A percentile compares a stretch with the other conserved stretches of the same genome.
Evolutionary conservation across 2,888 invertebrate species (phyloP).

Genomic region (Ophioninae sp.): DNA sequence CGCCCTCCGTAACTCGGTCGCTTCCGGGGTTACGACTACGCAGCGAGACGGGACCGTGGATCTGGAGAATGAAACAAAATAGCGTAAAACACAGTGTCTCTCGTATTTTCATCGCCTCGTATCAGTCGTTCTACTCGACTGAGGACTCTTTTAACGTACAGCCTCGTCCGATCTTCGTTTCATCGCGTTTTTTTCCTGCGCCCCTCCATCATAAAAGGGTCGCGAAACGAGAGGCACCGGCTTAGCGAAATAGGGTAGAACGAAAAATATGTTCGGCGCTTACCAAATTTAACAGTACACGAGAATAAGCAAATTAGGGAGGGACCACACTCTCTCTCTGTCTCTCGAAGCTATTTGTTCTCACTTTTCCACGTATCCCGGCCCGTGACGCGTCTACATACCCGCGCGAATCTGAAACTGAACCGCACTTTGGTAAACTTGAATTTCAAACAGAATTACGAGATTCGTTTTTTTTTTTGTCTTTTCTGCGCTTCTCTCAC

Average conservation of each 20-base stretch:
- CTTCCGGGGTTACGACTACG: slow-evolving; percentile 32
- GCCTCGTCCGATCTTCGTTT: neutral
- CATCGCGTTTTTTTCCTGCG: neutral
- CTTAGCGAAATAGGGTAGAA: neutral
- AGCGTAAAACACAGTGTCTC: slow-evolving; percentile 22
- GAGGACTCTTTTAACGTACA: neutral
- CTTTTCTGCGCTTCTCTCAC: neutral
- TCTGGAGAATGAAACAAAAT: slow-evolving; percentile 55
- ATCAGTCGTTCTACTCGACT: neutral
- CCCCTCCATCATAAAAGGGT: neutral
- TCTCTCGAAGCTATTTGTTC: neutral
- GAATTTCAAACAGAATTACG: slow-evolving; percentile 39
- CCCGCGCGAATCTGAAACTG: slow-evolving; percentile 55
- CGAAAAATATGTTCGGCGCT: slow-evolving; percentile 16
- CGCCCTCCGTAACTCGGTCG: slow-evolving; percentile 19
- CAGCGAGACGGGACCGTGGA: slow-evolving; percentile 25
- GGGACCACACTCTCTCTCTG: neutral
- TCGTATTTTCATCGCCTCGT: neutral
- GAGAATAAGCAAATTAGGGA: neutral
- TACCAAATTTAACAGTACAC: slow-evolving; percentile 11
- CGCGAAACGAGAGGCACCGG: neutral
- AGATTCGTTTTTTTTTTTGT: neutral
- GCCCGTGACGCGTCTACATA: neutral
- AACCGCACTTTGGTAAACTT: slow-evolving; percentile 60
- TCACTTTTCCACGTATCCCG: slow-evolving; percentile 17